These are phyloP conservation scores for Brotogeris chrysoptera DNA, from an alignment of 2,797 vertebrate species.

Conservation along the genomic window DNA sequence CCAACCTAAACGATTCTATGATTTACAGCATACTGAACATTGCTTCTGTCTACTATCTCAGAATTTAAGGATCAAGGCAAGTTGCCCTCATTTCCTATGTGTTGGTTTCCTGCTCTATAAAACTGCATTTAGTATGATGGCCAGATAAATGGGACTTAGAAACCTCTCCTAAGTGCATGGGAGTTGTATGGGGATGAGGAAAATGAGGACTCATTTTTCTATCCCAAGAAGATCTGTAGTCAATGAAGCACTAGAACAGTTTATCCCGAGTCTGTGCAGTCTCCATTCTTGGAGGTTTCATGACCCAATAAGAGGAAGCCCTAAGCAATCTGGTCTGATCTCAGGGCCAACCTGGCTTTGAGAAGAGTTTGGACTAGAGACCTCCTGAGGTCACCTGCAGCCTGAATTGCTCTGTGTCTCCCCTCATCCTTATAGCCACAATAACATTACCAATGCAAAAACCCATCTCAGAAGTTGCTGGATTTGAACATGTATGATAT, in stretches of 20 bases:
- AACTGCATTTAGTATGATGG: background rate
- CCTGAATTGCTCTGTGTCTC: background rate
- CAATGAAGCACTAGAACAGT: background rate
- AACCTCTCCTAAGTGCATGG: background rate
- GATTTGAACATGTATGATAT: background rate
- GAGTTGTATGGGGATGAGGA: background rate
- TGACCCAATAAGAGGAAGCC: background rate
- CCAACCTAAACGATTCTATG: background rate
- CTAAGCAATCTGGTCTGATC: background rate
- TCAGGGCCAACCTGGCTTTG: background rate
- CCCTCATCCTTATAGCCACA: background rate
- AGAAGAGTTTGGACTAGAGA: background rate
- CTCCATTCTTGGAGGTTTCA: background rate
- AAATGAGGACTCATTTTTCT: background rate
- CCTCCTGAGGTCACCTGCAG: background rate
- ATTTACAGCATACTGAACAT: background rate
- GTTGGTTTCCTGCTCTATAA: background rate
- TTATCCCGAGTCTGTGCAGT: background rate
- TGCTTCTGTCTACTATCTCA: background rate
- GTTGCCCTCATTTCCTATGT: background rate
- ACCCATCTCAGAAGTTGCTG: background rate
- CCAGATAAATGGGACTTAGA: background rate
- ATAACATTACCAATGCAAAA: background rate
- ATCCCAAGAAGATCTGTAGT: background rate
- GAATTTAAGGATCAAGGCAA: background rate